These are phyloP conservation scores for Myotis vivesi DNA, from an alignment of 2,797 vertebrate species.

Conservation along the genomic window DNA sequence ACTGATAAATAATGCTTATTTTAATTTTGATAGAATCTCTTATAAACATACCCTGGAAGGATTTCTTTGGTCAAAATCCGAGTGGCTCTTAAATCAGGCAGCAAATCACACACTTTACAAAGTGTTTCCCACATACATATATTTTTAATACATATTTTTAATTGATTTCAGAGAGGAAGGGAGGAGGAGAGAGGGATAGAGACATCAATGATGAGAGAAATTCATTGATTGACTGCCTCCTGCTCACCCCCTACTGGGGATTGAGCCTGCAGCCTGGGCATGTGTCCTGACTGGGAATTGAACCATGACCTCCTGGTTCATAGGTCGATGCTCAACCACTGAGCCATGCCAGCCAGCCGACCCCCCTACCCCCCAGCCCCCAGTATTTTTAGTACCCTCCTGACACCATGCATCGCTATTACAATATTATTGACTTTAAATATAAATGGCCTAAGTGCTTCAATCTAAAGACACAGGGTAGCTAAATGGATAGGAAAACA, in stretches of 20 bases:
- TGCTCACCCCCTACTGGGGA: no score
- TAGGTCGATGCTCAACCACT: no score
- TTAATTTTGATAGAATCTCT: background rate
- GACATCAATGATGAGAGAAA: no score
- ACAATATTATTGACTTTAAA: background rate
- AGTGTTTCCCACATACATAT: background rate
- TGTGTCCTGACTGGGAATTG: no score
- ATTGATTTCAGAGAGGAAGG: no score
- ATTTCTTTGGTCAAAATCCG: slow-evolving; percentile 21
- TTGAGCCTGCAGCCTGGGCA: no score
- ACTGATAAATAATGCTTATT: slow-evolving; percentile 39
- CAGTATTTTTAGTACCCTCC: background rate
- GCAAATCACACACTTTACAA: background rate
- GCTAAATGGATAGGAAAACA: background rate
- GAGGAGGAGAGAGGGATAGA: no score
- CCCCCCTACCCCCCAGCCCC: no score
- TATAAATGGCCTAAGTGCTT: background rate
- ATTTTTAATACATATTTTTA: no score
- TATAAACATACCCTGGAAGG: background rate
- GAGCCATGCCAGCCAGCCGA: no score
- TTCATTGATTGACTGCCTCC: no score
- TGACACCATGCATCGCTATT: background rate
- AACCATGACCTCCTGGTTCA: no score
- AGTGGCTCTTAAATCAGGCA: background rate
- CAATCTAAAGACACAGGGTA: background rate